phyloP scores from a whole-genome alignment of 2,113 vertebrate genomes.

The Poeciliopsis prolifica region DNA sequence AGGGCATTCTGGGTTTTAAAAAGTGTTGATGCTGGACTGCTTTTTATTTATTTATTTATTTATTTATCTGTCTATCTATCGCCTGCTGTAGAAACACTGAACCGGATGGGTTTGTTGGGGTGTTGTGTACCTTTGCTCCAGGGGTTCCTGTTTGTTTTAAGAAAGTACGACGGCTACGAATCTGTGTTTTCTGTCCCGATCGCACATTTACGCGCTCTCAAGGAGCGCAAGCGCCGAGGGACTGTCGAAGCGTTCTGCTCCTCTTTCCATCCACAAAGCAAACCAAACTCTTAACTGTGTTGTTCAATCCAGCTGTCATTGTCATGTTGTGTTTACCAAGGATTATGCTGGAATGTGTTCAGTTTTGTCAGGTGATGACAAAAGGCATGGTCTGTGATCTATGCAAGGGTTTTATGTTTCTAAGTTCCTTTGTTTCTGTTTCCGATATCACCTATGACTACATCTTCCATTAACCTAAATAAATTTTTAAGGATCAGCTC shows the following conservation, averaged over 20 bases:
- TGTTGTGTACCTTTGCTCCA: conserved; percentile 46
- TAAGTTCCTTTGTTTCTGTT: conserved; percentile 31
- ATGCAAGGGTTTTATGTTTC: conserved; percentile 88
- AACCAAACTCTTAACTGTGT: conserved; percentile 59
- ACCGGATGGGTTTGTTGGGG: conserved; percentile 42
- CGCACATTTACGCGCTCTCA: conserved; percentile 43
- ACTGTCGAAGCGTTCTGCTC: conserved; percentile 64
- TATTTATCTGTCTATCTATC: neutral
- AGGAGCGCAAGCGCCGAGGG: conserved; percentile 50
- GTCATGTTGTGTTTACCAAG: conserved; percentile 63
- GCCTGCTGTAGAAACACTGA: conserved; percentile 50
- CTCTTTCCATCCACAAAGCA: conserved; percentile 60
- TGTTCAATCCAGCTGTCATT: conserved; percentile 57
- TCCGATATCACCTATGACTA: conserved; percentile 90
- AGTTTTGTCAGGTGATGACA: conserved; percentile 83
- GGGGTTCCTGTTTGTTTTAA: conserved; percentile 42
- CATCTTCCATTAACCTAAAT: conserved; percentile 92
- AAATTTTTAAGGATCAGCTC: conserved; percentile 94
- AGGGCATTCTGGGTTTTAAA: conserved; percentile 51
- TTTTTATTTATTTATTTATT: neutral
- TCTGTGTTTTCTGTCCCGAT: conserved; percentile 53
- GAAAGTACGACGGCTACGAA: conserved; percentile 32
- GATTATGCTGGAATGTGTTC: conserved; percentile 75
- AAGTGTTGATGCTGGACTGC: conserved; percentile 43
- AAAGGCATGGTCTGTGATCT: conserved; percentile 93